A percentile compares a stretch with the other conserved stretches of the same genome.
These are phyloP conservation scores for Tinea pellionella DNA, from an alignment of 2,888 invertebrate species.

Conservation along the genomic window DNA sequence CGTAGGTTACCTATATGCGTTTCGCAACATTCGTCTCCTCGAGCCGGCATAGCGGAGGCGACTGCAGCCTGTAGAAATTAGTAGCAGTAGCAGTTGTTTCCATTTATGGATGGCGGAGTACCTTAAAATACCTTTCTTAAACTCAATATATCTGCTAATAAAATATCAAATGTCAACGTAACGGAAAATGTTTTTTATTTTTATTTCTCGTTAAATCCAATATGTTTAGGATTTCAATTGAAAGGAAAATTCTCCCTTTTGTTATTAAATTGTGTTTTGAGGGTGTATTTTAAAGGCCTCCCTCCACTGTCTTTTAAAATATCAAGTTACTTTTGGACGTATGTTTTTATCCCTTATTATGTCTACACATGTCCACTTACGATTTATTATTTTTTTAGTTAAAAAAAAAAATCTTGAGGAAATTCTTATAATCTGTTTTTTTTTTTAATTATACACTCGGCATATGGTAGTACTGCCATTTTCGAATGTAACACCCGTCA, in stretches of 20 bases:
- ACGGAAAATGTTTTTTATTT: constrained; percentile 41
- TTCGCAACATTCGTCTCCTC: too few relatives aligned
- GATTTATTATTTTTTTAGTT: constrained; percentile 27
- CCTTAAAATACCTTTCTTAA: neutral
- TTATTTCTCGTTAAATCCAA: constrained; percentile 38
- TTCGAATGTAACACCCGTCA: too few relatives aligned
- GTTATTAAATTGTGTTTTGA: constrained; percentile 52
- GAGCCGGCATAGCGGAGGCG: too few relatives aligned
- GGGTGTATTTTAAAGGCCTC: constrained; percentile 52
- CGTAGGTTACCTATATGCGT: too few relatives aligned
- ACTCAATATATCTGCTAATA: neutral
- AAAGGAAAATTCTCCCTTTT: constrained; percentile 36
- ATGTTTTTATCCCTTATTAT: constrained; percentile 46
- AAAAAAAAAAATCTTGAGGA: neutral
- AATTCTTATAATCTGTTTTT: too few relatives aligned
- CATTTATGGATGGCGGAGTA: too few relatives aligned
- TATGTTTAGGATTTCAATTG: constrained; percentile 63
- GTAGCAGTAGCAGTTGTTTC: too few relatives aligned
- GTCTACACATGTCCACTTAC: constrained; percentile 17
- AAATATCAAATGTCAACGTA: neutral
- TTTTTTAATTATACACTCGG: too few relatives aligned
- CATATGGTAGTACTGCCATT: too few relatives aligned
- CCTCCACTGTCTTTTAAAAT: constrained; percentile 42
- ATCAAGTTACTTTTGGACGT: constrained; percentile 46
- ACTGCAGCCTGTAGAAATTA: too few relatives aligned